A percentile compares a stretch with the other conserved stretches of the same genome.
Evolutionary conservation across 1,140 invertebrate species (phyloP).

Genomic region (Bilobella aurantiaca): DNA sequence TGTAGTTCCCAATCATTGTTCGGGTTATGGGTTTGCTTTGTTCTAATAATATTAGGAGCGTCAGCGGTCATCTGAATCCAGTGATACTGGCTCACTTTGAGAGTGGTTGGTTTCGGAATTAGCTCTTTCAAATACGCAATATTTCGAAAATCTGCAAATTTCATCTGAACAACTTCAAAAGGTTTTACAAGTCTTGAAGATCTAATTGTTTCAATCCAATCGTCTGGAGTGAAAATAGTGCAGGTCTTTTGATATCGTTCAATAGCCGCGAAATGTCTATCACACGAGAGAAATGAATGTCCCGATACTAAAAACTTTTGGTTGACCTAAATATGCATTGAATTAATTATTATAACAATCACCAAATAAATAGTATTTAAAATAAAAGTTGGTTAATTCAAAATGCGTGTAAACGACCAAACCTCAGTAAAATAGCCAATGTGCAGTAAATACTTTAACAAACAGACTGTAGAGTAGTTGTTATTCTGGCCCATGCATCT

Average conservation of each 20-base stretch:
- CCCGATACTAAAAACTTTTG: constrained; percentile 3
- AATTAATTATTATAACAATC: no score
- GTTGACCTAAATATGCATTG: background rate
- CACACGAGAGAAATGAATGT: background rate
- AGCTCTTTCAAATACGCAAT: background rate
- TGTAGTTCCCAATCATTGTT: no score
- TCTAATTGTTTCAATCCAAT: background rate
- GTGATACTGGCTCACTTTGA: background rate
- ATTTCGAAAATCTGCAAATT: background rate
- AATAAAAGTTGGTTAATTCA: no score
- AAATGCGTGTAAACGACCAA: background rate
- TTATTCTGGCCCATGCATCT: constrained; percentile 31
- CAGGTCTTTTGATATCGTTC: background rate
- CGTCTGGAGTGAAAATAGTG: background rate
- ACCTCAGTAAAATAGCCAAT: constrained; percentile 21
- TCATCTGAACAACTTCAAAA: background rate
- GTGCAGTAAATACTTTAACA: constrained; percentile 15
- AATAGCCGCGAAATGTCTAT: background rate
- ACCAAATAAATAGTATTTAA: no score
- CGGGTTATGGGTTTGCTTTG: background rate
- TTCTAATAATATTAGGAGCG: background rate
- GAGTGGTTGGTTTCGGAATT: background rate
- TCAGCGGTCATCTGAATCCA: background rate
- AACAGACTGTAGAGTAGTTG: constrained; percentile 22
- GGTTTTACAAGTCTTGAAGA: background rate